Base-by-base conservation (phyloP, 2,113 vertebrate species). In the Neogobius melanostomus region DNA sequence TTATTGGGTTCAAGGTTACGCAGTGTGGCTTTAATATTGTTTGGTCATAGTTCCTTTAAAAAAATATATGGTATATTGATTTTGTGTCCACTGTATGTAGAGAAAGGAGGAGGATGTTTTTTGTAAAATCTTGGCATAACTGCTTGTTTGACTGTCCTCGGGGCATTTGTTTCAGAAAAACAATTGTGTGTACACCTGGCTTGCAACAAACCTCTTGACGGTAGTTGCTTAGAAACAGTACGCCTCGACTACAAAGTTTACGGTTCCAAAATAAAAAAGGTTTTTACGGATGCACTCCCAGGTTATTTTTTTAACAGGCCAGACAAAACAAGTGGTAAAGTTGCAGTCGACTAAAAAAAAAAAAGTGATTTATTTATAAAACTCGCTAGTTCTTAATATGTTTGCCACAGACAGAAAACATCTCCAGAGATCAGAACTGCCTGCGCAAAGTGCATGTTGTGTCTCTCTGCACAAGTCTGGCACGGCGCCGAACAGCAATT, bases 401-500 rank as follows among this genome's bases (percentile, higher is more conserved):
- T 51, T 46, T 46, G 14, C 62, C 68, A 75, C 56, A 51, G 64
- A 57, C 45, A 46, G 64, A 46, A 49, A 57, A 17, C 28, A 71
- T 8, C n/a, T 69, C 66, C n/a, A 8, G 50, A 54, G 52, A 64
- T 59, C 42, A 45, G 36, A 49, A 15, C 51, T 9, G 6, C 44
- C 44, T 36, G 49, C 42, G 50, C 60, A 49, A 47, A 66, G 57
- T 68, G 59, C 42, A n/a, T 54, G 48, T 16, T 53, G 63, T 57
- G 60, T 4, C 21, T 11, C 57, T 66, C 67, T 68, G 46, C 66
- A 61, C 70, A 66, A 50, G 66, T 68, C 75, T 82, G 88, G 87
- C 81, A 36, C 5, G 0, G 15, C 67, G 86, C 85, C 84, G 85
- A 76, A 76, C 11, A 42, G 74, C 76, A 77, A 88, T 87, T 79